A percentile compares a stretch with the other conserved stretches of the same genome.
These are phyloP conservation scores for Dendrolimus kikuchii DNA, from an alignment of 1,140 invertebrate genomes.

Conservation along the genomic window DNA sequence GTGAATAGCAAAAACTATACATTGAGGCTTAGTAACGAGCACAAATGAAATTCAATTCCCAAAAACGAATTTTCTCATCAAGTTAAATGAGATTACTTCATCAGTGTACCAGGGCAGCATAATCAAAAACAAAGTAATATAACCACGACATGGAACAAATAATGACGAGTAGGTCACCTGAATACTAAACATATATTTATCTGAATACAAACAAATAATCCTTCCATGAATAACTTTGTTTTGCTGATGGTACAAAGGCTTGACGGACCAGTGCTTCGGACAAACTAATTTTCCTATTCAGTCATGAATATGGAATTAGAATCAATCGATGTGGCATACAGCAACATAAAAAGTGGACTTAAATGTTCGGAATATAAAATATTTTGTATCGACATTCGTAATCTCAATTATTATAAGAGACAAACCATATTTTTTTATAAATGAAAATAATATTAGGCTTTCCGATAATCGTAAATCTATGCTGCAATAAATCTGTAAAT, in stretches of 20 bases:
- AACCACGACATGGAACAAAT: not conserved
- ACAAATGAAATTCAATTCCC: constrained; percentile 1
- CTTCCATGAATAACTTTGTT: constrained; percentile 17
- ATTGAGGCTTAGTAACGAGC: too few species aligned
- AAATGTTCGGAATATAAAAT: too few species aligned
- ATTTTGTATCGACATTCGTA: too few species aligned
- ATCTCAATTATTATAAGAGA: too few species aligned
- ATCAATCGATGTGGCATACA: not conserved
- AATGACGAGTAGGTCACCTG: constrained; percentile 6
- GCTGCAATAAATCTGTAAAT: too few species aligned
- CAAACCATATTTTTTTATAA: too few species aligned
- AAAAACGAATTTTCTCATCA: not conserved
- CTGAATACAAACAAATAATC: constrained; percentile 1
- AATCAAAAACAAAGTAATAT: not conserved
- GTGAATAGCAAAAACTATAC: too few species aligned
- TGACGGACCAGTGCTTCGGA: constrained; percentile 11
- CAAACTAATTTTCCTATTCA: constrained; percentile 16
- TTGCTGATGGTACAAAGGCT: constrained; percentile 16
- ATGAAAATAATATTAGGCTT: too few species aligned
- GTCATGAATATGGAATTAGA: not conserved
- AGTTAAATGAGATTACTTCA: too few species aligned
- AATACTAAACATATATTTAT: constrained; percentile 5
- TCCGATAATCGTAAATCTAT: too few species aligned
- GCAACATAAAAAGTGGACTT: too few species aligned
- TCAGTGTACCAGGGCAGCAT: not conserved